A percentile compares a stretch with the other conserved stretches of the same genome.
Conservation (phyloP, 2,113 vertebrate species). For the Choloepus hoffmanni region DNA sequence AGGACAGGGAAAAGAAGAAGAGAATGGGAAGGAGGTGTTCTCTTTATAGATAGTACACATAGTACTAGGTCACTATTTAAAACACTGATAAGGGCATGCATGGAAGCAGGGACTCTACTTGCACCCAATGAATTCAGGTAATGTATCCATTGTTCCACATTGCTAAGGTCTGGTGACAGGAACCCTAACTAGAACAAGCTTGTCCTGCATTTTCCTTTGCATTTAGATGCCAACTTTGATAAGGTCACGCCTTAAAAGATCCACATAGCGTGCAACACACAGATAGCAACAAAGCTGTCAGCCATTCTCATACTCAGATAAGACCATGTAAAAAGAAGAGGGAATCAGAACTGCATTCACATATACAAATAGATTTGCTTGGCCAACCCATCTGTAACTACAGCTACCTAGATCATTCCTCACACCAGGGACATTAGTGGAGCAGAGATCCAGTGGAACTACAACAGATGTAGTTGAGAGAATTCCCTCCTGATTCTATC, state of each 20-base stretch:
- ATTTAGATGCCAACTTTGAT: conserved; percentile 88
- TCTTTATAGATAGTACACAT: conserved; percentile 79
- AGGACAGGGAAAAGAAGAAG: not conserved
- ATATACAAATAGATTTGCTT: conserved; percentile 64
- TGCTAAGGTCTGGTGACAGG: conserved; percentile 83
- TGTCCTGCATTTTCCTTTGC: conserved; percentile 84
- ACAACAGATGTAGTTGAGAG: not conserved
- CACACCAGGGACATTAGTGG: not conserved
- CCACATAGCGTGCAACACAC: conserved; percentile 75
- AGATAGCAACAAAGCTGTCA: conserved; percentile 86
- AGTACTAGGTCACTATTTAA: conserved; percentile 80
- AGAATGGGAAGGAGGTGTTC: conserved; percentile 67
- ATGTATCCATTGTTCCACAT: conserved; percentile 80
- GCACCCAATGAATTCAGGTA: conserved; percentile 74
- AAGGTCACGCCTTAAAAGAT: conserved; percentile 88
- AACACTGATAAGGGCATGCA: conserved; percentile 78
- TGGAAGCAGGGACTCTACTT: conserved; percentile 80
- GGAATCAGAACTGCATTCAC: conserved; percentile 68
- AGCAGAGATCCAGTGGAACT: not conserved
- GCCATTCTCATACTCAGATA: conserved; percentile 82
- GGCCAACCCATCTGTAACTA: conserved; percentile 69
- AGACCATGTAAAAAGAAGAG: conserved; percentile 75
- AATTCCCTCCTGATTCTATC: not conserved
- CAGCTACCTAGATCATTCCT: not conserved
- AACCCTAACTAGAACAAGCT: conserved; percentile 86